Evolutionary conservation across 2,797 vertebrate genomes (phyloP).

Genomic region (Atherinosoma microstoma): DNA sequence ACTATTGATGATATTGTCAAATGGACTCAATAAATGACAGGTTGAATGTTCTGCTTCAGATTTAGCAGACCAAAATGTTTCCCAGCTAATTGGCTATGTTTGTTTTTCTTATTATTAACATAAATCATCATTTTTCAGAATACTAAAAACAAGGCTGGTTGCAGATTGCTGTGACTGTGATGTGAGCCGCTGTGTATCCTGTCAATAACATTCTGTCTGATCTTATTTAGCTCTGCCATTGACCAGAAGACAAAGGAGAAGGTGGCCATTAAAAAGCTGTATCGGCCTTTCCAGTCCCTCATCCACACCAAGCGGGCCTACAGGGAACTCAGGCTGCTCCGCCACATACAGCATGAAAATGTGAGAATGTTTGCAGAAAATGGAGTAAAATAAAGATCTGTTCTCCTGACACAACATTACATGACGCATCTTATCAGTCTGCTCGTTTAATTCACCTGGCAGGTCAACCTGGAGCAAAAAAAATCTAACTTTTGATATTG

Average conservation of each 20-base stretch:
- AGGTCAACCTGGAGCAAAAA: neutral
- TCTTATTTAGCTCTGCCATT: conserved; percentile 75
- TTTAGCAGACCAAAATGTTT: neutral
- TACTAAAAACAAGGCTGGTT: neutral
- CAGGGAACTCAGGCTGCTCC: conserved; percentile 86
- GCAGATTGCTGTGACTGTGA: neutral
- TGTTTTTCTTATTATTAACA: neutral
- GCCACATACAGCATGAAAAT: conserved; percentile 87
- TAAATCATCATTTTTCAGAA: neutral
- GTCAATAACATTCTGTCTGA: neutral
- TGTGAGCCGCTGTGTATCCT: neutral
- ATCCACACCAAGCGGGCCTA: conserved; percentile 85
- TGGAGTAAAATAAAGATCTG: no score
- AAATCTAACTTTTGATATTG: no score
- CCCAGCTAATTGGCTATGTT: neutral
- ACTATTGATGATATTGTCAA: neutral
- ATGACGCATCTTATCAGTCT: neutral
- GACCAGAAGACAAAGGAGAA: conserved; percentile 83
- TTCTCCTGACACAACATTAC: no score
- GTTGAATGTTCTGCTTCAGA: neutral
- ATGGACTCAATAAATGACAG: neutral
- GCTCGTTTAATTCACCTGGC: neutral
- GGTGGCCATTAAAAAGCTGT: conserved; percentile 88
- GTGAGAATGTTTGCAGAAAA: conserved; percentile 65
- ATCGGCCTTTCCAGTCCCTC: conserved; percentile 87